Evolutionary conservation across 2,113 vertebrate genomes (phyloP).

Genomic region (Aythya baeri): DNA sequence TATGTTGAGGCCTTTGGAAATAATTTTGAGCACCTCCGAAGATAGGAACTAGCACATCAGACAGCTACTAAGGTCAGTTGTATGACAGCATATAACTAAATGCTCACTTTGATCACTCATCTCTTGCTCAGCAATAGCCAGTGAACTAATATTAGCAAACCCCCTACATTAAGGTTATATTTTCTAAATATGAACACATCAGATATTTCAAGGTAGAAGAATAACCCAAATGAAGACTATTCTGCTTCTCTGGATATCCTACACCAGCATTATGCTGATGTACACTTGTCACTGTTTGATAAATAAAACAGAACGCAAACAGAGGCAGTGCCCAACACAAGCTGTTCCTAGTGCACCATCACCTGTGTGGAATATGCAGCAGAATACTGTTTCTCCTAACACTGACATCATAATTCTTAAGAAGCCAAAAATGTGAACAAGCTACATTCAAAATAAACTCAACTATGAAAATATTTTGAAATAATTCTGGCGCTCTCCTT

Average conservation of each 20-base stretch:
- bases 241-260: background rate
- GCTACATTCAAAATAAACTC: background rate
- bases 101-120: background rate
- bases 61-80: background rate
- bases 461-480: background rate
- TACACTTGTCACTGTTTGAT: background rate
- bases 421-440: background rate
- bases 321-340: background rate
- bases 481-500: background rate
- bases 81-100: background rate
- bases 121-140: background rate
- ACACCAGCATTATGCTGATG: background rate
- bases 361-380: background rate
- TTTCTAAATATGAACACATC: background rate
- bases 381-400: too few relatives aligned
- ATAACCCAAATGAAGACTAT: background rate
- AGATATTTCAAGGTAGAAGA: background rate
- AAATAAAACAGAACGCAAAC: background rate
- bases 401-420: background rate
- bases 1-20: background rate
- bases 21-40: background rate
- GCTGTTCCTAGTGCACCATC: background rate
- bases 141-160: background rate
- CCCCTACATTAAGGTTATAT: background rate
- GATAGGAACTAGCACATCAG: background rate